A percentile compares a stretch with the other conserved stretches of the same genome.
These are phyloP conservation scores for Varroa destructor DNA, from an alignment of 1,140 invertebrate genomes.

Conservation along the genomic window DNA sequence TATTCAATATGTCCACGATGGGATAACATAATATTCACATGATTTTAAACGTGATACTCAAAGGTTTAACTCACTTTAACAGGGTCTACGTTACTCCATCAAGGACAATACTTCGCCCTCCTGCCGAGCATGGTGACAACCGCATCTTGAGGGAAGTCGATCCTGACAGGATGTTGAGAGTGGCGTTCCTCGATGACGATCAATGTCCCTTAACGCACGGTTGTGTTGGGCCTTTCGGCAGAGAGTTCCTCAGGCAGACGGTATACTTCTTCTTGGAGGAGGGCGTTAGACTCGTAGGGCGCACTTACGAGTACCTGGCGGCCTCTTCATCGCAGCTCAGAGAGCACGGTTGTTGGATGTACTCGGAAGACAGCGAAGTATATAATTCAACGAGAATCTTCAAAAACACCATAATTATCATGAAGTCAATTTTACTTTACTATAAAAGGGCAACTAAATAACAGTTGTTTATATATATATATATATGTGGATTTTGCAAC, in stretches of 20 bases:
- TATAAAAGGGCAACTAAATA: no score
- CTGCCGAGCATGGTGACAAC: slow-evolving; percentile 33
- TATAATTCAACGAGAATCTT: no score
- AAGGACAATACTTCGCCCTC: slow-evolving; percentile 28
- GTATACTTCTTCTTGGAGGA: slow-evolving; percentile 27
- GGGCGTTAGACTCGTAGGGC: slow-evolving; percentile 34
- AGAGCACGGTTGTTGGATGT: slow-evolving; percentile 38
- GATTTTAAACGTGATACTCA: no score
- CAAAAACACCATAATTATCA: no score
- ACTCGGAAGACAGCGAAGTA: slow-evolving; percentile 33
- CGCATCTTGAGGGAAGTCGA: slow-evolving; percentile 31
- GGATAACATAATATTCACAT: no score
- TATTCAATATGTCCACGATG: no score
- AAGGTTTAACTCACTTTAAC: no score
- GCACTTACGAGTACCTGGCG: slow-evolving; percentile 37
- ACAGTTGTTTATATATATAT: no score
- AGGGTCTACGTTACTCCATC: slow-evolving; percentile 30
- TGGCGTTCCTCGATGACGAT: slow-evolving; percentile 33
- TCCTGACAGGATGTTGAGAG: slow-evolving; percentile 29
- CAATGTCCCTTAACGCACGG: neutral
- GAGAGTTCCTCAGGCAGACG: neutral
- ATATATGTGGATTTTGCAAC: no score
- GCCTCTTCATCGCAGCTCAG: slow-evolving; percentile 38
- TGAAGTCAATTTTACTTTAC: no score
- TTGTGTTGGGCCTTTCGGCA: neutral